Evolutionary conservation across 1,140 invertebrate species (phyloP), one percentile per base, ranked within the genome.

Genomic region (Lithobius niger): DNA sequence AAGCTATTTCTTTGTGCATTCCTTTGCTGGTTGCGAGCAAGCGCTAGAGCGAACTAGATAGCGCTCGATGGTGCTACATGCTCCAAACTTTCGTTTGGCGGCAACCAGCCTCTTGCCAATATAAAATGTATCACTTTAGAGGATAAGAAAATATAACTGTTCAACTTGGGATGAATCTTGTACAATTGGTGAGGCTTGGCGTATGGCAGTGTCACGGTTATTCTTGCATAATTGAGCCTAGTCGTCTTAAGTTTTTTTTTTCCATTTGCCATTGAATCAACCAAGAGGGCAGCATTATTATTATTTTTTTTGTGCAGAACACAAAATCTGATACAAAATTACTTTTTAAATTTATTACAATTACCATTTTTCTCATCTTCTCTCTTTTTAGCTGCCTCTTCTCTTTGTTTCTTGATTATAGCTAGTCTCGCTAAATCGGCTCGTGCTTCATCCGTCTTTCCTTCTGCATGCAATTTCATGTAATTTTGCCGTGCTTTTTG

Each of bases 381-480:
- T 47, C 89, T 77, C 66, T 86, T 82, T 64, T 86, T 86, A 2
- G 89, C 89, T 2, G 91, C 92, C 63, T 96, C 92, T 68, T 93
- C 93, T 27, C 93, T 74, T 69, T 97, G 89, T 68, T 96, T 89
- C 53, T 86, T 82, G 60, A 97, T 91, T 59, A 93, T 83, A n/a
- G 75, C 75, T 47, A 78, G 62, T 54, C 93, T 72, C 4, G 93
- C 93, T 31, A 98, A 72, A 75, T 98, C 94, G 1, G 91, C 88
- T 57, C 88, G 78, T 0, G 94, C 93, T 69, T 97, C 88, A 42
- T 93, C 92, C 0, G 94, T 97, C 71, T 94, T 95, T 50, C 93
- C 92, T 55, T 86, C 88, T 0, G 88, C 86, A 65, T 97, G 92
- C 21, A 95, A 71, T 66, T 89, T 90, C 66, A 91, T 84, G 68